Conservation (phyloP, 2,888 invertebrate species). For the Gerosis bhagava region DNA sequence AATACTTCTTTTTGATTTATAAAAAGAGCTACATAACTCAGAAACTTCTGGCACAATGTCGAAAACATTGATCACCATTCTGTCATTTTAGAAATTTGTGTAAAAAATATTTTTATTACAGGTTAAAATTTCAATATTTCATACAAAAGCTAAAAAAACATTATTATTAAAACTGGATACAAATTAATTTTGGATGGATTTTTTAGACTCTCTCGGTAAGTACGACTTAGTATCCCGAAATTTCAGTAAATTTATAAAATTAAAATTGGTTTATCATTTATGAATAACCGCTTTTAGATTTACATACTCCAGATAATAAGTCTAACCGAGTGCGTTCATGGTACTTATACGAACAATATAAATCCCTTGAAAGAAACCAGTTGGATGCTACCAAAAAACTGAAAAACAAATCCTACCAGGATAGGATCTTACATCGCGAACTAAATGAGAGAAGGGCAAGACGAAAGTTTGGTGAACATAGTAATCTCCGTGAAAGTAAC, state of each 20-base stretch:
- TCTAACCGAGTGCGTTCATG: slow-evolving; percentile 67
- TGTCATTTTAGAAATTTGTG: slow-evolving; percentile 17
- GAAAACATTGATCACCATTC: slow-evolving; percentile 12
- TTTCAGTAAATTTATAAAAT: background rate
- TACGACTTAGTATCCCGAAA: too few species aligned
- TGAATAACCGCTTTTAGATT: slow-evolving; percentile 44
- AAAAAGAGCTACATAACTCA: background rate
- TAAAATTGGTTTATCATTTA: too few species aligned
- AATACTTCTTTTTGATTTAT: too few species aligned
- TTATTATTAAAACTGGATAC: background rate
- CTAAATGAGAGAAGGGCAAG: slow-evolving; percentile 58
- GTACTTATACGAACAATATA: slow-evolving; percentile 73
- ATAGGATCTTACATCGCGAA: slow-evolving; percentile 57
- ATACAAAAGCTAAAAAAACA: background rate
- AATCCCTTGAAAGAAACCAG: slow-evolving; percentile 63
- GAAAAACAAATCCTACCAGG: slow-evolving; percentile 58
- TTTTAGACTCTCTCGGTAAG: slow-evolving; percentile 62
- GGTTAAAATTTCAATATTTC: background rate
- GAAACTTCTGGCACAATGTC: slow-evolving; percentile 8
- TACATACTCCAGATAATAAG: slow-evolving; percentile 52
- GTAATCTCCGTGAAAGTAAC: slow-evolving; percentile 47
- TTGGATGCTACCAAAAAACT: slow-evolving; percentile 57
- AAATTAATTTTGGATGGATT: slow-evolving; percentile 52
- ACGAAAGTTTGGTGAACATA: slow-evolving; percentile 52
- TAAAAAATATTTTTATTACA: slow-evolving; percentile 10